phyloP scores from a whole-genome alignment of 37 sponge, comb jelly and placozoan species.

The Halisarca cf. caerulea region DNA sequence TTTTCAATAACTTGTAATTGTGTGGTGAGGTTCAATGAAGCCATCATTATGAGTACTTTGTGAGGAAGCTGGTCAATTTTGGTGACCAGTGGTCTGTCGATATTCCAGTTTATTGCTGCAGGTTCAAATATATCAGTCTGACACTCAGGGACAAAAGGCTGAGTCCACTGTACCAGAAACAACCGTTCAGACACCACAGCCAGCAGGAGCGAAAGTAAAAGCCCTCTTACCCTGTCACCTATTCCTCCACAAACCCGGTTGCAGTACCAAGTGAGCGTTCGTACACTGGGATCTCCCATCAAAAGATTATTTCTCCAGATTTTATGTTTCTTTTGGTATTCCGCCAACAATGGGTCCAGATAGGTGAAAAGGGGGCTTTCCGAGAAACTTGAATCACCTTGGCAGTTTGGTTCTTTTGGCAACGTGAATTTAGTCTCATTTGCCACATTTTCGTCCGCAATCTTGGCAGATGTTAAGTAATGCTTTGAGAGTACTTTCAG shows the following conservation, averaged over 20 bases:
- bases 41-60: no score
- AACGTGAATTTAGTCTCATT: no score
- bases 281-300: background rate
- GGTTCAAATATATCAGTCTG: background rate
- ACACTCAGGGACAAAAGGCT: background rate
- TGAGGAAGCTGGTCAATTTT: no score
- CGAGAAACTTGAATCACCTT: no score
- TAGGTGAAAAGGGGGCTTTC: background rate
- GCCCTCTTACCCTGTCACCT: constrained; percentile 37
- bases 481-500: no score
- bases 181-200: constrained; percentile 35
- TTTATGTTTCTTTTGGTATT: constrained; percentile 5
- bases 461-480: no score
- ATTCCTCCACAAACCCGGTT: constrained; percentile 25
- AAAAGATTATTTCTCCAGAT: background rate
- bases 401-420: no score
- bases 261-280: constrained; percentile 51
- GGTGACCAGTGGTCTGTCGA: background rate
- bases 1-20: background rate
- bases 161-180: constrained; percentile 32
- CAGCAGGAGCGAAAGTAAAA: constrained; percentile 9
- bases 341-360: background rate
- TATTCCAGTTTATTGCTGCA: background rate
- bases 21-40: no score
- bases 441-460: no score